Evolutionary conservation across 2,888 invertebrate species (phyloP), one percentile per base, ranked within the genome.

Genomic region (Drosophila macrospina): DNA sequence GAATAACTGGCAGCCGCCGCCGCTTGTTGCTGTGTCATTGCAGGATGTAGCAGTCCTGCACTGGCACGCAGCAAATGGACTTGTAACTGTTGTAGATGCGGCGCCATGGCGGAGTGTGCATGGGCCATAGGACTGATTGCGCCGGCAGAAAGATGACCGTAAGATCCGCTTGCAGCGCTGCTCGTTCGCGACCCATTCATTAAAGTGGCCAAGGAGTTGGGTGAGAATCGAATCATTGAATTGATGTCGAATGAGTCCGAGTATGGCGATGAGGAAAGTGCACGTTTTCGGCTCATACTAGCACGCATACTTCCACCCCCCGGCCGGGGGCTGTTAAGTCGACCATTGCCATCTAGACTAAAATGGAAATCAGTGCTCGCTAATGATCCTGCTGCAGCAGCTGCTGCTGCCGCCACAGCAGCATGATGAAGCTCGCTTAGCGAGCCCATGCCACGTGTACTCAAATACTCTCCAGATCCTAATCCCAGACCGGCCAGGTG

Each of bases 221-320:
- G 98, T 5, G 98, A 98, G 83, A 98, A 98, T 67, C 98, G 95
- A 81, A 99, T 98, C 94, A 99, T 96, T 57, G 98, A 98, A 89
- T 98, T 98, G 90, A 99, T 95, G 93, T 99, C 98, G 78, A 98
- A 96, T 61, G 97, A 97, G 80, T 98, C 98, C 0, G 98, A 98
- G 92, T 98, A 98, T 0, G 97, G 97, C 11, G 98, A 98, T 91
- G 97, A 97, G 63, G 98, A 98, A 1, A 98, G 94, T 0, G 98
- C 98, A 72, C 99, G 94, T 91, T 99, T 99, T 39, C 98, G 95
- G 90, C 96, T 95, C 28, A 95, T 95, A 57, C 95, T 94, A 66
- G 93, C 92, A 24, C 94, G 91, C 56, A 93, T 82, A 70, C 92
- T 93, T 37, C 95, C 94, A 20, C 93, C 83, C 1, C 55, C 42